Evolutionary conservation across 2,888 invertebrate species (phyloP).

Genomic region (Crossocerus cetratus): DNA sequence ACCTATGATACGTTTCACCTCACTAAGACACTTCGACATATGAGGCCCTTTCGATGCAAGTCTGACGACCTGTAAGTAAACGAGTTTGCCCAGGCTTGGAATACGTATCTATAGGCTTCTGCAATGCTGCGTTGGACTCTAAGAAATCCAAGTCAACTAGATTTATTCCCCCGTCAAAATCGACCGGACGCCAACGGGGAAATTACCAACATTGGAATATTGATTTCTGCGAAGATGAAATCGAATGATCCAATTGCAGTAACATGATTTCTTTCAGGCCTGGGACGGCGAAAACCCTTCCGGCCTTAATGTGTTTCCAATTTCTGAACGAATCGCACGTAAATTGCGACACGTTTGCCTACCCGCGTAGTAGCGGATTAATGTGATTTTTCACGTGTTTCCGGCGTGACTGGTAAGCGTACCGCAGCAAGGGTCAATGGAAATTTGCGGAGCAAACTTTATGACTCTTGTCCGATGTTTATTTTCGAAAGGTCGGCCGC

Average conservation of each 20-base stretch:
- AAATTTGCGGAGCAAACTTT: not conserved
- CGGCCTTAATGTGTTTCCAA: conserved; percentile 34
- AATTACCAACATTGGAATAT: conserved; percentile 21
- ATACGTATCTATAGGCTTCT: not conserved
- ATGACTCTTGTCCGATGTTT: not conserved
- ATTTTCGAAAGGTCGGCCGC: no score
- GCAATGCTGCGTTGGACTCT: conserved; percentile 11
- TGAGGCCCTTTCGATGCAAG: no score
- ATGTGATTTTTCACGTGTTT: conserved; percentile 52
- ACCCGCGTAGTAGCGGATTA: no score
- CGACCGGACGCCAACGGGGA: not conserved
- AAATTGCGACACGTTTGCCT: no score
- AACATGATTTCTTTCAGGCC: conserved; percentile 37
- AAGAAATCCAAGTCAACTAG: conserved; percentile 30
- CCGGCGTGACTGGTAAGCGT: conserved; percentile 38
- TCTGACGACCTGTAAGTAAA: not conserved
- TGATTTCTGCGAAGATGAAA: conserved; percentile 38
- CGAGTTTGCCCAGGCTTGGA: not conserved
- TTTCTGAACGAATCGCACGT: conserved; percentile 4
- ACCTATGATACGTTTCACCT: no score
- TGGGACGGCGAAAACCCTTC: not conserved
- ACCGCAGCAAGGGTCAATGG: conserved; percentile 31
- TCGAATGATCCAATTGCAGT: conserved; percentile 42
- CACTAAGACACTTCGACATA: no score
- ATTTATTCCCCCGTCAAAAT: conserved; percentile 22